Evolutionary conservation across 35 echinoderm and acorn worm genomes (phyloP), one percentile per base, ranked within the genome.

Genomic region (Hemicentrotus pulcherrimus): DNA sequence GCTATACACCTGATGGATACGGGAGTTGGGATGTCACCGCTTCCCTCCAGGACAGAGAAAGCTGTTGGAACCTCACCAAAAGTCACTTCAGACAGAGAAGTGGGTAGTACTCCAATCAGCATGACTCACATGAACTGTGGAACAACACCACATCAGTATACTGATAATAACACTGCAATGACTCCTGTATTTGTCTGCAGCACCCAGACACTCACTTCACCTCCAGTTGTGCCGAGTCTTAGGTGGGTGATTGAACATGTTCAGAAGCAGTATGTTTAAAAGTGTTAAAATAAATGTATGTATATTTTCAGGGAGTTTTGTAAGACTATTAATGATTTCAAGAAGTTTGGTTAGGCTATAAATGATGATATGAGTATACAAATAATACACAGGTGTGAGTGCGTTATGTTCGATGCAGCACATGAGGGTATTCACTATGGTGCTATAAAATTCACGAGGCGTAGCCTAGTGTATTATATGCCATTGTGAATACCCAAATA

Each of bases 91-190:
- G 48, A 91, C 50, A 89, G 46, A 47, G 61, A 91, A 24, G 91
- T 71, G 92, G 94, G 94, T 33, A 78, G 87, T 45, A 95, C 95
- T 32, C 95, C 95, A 24, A 61, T 95, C 19, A 91, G 47, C 31
- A 91, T 91, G 22, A 71, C 65, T 85, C 55, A 95, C 15, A 92
- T 92, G 48, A 58, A 58, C 35, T 65, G 88, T 46, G 31, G 48
- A 41, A 95, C 95, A 65, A 91, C 88, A 33, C 95, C 95, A 92
- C 32, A 89, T 46, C 95, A 61, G 58, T 32, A 32, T 48, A 35
- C 48, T 78, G 95, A 95, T 95, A 70, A 48, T 15, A 92, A 33
- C 48, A 95, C 88, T 1, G 95, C n/a, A 22, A 96, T 94, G 30
- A 94, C 93, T 28, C 96, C 96, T 10, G 35, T 92, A n/a, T 41